phyloP scores from a whole-genome alignment of 2,888 invertebrate genomes.

The Phoronis australis region DNA sequence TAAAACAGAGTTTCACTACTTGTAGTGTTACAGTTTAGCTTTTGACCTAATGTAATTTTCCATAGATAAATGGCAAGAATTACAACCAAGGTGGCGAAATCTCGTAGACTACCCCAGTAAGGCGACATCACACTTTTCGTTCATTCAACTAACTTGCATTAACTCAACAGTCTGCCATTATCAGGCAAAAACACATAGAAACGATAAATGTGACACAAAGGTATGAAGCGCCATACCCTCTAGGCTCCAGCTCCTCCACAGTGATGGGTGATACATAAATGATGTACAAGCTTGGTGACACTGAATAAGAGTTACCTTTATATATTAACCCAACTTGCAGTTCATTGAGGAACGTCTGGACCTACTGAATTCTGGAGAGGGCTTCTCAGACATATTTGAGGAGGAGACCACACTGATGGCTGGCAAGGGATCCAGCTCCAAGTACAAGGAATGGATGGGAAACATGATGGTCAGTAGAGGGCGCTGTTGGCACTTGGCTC shows the following conservation, averaged over 20 bases:
- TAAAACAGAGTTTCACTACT: no score
- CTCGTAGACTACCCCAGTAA: no score
- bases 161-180: neutral
- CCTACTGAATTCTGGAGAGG: conserved; percentile 85
- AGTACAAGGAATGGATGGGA: conserved; percentile 75
- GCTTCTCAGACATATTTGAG: conserved; percentile 93
- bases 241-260: neutral
- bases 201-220: neutral
- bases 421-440: conserved; percentile 61
- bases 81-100: no score
- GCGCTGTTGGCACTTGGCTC: no score
- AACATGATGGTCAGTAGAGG: conserved; percentile 68
- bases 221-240: neutral
- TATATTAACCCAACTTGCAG: no score
- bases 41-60: no score
- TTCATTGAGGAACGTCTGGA: conserved; percentile 92
- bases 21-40: no score
- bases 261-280: neutral
- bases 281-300: no score
- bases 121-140: no score
- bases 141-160: neutral
- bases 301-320: neutral
- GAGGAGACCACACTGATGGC: conserved; percentile 73
- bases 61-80: no score
- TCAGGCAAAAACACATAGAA: neutral